A percentile compares a stretch with the other conserved stretches of the same genome.
phyloP scores from a whole-genome alignment of 2,888 invertebrate species.

The Rhyacophila evoluta region DNA sequence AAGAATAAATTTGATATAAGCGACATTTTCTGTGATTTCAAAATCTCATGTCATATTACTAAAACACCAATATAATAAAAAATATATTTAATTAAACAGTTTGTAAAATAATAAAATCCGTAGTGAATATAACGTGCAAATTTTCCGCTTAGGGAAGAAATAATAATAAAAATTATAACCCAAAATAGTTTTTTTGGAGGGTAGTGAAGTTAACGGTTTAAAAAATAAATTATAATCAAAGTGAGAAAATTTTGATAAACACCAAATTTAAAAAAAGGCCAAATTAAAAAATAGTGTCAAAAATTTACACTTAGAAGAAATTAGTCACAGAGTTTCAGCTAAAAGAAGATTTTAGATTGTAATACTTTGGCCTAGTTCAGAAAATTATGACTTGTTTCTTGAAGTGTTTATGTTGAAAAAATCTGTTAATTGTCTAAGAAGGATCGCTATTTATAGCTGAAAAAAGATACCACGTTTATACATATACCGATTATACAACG shows the following conservation, averaged over 20 bases:
- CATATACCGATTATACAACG: background rate
- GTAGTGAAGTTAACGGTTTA: background rate
- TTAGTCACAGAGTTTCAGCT: background rate
- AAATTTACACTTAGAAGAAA: slow-evolving; percentile 1
- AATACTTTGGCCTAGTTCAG: background rate
- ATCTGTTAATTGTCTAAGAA: background rate
- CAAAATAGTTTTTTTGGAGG: background rate
- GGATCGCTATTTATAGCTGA: background rate
- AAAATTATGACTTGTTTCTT: background rate
- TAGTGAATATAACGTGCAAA: background rate
- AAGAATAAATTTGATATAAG: background rate
- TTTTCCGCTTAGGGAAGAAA: background rate
- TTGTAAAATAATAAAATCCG: background rate
- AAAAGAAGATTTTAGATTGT: background rate
- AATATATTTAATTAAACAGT: background rate
- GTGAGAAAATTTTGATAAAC: slow-evolving; percentile 30
- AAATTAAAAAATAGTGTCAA: slow-evolving; percentile 34
- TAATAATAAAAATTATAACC: background rate
- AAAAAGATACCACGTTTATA: background rate
- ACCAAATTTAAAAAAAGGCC: slow-evolving; percentile 37
- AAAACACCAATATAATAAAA: slow-evolving; percentile 10
- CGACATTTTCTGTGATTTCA: slow-evolving; percentile 2
- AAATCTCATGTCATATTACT: background rate
- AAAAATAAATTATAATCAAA: background rate
- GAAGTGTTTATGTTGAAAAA: background rate